Evolutionary conservation across 2,888 invertebrate genomes (phyloP), one percentile per base, ranked within the genome.

Genomic region (Ryuthela nishihirai): DNA sequence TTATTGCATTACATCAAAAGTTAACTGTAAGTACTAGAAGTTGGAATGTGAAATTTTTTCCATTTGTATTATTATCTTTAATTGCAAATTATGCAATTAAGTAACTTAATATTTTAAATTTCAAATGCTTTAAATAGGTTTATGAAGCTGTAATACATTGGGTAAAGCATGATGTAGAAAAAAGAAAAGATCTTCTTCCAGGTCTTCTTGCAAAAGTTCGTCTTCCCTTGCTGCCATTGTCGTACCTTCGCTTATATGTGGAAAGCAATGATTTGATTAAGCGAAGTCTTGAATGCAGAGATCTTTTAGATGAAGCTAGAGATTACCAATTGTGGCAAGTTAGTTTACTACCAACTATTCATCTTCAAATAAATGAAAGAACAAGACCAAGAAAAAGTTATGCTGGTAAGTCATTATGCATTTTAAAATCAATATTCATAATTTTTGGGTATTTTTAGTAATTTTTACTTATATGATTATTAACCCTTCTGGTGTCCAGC

Each of bases 71-170:
- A 9, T 45, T 21, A 32, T 18, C 45, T 15, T 53, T 53, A 39
- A n/a, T 29, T 17, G 6, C n/a, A n/a, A 10, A 36, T 10, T 36
- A 15, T 36, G 17, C 36, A 36, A 36, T 7, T n/a, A 36, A 36
- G 7, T 29, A 29, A 29, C 7, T 7, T 7, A 29, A 29, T n/a
- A n/a, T n/a, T 9, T 12, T 29, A 29, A 29, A 10, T 17, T 2
- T 15, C 17, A 9, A 6, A 34, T 40, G 66, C n/a, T 71, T n/a
- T n/a, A n/a, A n/a, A n/a, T 17, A 64, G 64, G 62, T 62, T 9
- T 77, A 73, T 66, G 76, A 77, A 48, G 72, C 75, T 10, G 71
- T 76, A 7, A 70, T 76, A 60, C 64, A 65, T 21, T 78, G 78
- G 78, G 67, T 77, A 15, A 70, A 70, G 9, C 67, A 70, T 46